Evolutionary conservation across 2,888 invertebrate genomes (phyloP), one percentile per base, ranked within the genome.

Genomic region (Peribatodes rhomboidaria): DNA sequence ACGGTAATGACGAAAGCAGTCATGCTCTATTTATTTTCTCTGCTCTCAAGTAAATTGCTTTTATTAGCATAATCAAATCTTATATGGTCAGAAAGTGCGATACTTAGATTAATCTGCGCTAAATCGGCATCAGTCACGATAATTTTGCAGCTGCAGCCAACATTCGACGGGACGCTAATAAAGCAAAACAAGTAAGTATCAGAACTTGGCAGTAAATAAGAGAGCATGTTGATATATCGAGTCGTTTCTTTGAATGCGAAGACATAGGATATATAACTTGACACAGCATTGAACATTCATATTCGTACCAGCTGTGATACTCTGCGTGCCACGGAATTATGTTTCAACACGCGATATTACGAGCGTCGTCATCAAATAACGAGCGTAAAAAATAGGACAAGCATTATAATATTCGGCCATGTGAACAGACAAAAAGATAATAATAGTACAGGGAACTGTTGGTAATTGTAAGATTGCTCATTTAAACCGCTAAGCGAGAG

Each of bases 291-390:
- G 66, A 67, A 64, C 56, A 71, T 71, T 67, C 64, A 64, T 53
- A 71, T 71, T 67, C 64, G 67, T 66, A 72, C 66, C 68, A 67
- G 67, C 69, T 71, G 66, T 58, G 59, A 56, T 72, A 67, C 57
- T 67, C 69, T 71, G 68, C 70, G 67, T 72, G 65, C 69, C 58
- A 58, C 67, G 53, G 63, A 69, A 71, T 73, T 67, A 61, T 71
- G 54, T 65, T 69, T 60, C 67, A 66, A 73, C 75, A 76, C 73
- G 74, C 75, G 71, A 76, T 74, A 72, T 60, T 70, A 67, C 71
- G 71, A 69, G 69, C 68, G 59, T 59, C 72, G 66, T 69, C 71
- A 73, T 75, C 73, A 72, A 73, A 73, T 69, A 68, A 67, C 68
- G 56, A 66, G 39, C 64, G 59, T 67, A 70, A 72, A 73, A 74